Base-by-base conservation (phyloP, 2,888 invertebrate genomes). In the Epinotia demarniana region DNA sequence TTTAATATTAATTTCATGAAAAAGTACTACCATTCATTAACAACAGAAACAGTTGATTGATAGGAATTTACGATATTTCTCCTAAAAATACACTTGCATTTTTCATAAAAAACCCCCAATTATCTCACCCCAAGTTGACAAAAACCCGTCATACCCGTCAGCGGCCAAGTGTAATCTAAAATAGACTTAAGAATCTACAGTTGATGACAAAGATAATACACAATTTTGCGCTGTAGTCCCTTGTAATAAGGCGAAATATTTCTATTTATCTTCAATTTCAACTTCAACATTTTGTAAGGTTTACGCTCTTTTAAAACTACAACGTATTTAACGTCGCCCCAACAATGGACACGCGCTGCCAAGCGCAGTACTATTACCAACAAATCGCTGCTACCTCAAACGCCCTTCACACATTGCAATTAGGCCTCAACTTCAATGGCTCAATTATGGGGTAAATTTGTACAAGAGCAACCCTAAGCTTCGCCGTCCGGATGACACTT, bases 281-380 rank as follows among this genome's bases (percentile, higher is more conserved):
- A 53, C 53, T 53, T 2, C 43, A 19, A n/a, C n/a, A 19, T n/a
- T 58, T 58, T 16, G 46, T 23, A n/a, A 46, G 6, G 11, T 58
- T 60, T 75, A 70, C 58, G 70, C 18, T 23, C 33, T 70, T 70
- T 64, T 39, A 11, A 12, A 53, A 33, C 12, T 43, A 19, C 19
- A 4, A 6, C 9, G 75, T 77, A 72, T 80, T 80, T 83, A 78
- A 78, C 81, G 80, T 80, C 79, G n/a, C 69, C 76, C 80, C 74
- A 80, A 83, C 84, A 86, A 83, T 81, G 86, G 82, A 82, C 86
- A 87, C 87, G 84, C 83, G 82, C 85, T 80, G 83, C 78, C 80
- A 79, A 73, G 76, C 76, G 76, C 57, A 55, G 49, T 57, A 53
- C 62, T 27, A 62, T 27, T 33, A 78, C 79, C 79, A 77, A 79